A percentile compares a stretch with the other conserved stretches of the same genome.
phyloP scores from a whole-genome alignment of 2,113 vertebrate species.

The Phainopepla nitens region DNA sequence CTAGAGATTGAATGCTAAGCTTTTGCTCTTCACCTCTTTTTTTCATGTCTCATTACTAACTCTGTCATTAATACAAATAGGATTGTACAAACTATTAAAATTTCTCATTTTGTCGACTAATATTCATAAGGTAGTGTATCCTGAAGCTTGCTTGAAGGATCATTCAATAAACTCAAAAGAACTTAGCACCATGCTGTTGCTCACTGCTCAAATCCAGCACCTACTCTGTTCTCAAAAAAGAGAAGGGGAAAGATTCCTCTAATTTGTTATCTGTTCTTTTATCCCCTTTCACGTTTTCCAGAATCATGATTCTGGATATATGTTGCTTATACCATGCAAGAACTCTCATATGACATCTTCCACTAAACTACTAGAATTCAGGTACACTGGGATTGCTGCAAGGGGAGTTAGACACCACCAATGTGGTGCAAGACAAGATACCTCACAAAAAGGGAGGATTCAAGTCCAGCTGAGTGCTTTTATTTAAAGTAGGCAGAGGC shows the following conservation, averaged over 20 bases:
- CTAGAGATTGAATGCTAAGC: neutral
- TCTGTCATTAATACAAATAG: neutral
- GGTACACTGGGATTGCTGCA: neutral
- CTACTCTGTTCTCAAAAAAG: neutral
- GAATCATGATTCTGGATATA: neutral
- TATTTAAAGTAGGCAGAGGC: neutral
- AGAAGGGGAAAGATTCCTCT: neutral
- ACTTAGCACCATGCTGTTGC: fast-evolving
- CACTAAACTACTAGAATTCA: neutral
- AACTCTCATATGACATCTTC: neutral
- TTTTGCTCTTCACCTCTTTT: neutral
- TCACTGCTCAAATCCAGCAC: neutral
- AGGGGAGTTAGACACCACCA: neutral
- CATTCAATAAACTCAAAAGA: neutral
- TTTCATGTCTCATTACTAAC: neutral
- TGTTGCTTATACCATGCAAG: neutral
- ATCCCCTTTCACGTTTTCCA: neutral
- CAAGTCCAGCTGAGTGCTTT: neutral
- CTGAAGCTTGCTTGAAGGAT: neutral
- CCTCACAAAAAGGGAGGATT: neutral
- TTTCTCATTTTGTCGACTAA: neutral
- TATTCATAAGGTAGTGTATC: neutral
- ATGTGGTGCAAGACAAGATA: neutral
- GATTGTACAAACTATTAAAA: neutral
- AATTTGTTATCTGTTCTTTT: neutral